phyloP scores from a whole-genome alignment of 2,888 invertebrate genomes.

The Alloscopus bannaensis region DNA sequence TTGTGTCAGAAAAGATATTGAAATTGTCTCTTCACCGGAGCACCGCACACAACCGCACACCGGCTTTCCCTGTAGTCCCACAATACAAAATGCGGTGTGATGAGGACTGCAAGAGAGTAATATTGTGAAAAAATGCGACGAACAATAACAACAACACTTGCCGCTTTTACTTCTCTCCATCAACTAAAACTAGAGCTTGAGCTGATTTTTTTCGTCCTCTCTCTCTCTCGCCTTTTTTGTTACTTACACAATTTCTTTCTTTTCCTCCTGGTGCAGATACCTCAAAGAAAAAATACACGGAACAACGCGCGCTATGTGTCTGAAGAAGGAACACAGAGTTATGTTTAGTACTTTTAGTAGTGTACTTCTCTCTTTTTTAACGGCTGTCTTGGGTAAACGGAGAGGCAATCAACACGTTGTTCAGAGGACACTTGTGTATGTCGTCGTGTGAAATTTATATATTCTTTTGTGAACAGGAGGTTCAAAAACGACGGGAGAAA shows the following conservation, averaged over 20 bases:
- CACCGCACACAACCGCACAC: not conserved
- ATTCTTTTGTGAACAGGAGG: not conserved
- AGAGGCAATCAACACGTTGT: slow-evolving; percentile 58
- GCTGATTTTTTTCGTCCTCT: slow-evolving; percentile 5
- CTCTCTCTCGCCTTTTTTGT: not conserved
- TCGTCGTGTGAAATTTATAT: slow-evolving; percentile 35
- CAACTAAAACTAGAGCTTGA: not conserved
- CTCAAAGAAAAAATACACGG: not conserved
- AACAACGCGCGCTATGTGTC: too few species aligned
- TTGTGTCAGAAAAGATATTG: slow-evolving; percentile 37
- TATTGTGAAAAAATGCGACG: not conserved
- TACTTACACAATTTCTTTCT: not conserved
- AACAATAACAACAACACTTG: not conserved
- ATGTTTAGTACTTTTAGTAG: slow-evolving; percentile 4
- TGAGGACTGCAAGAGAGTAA: not conserved
- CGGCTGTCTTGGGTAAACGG: slow-evolving; percentile 46
- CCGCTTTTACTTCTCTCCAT: slow-evolving; percentile 3
- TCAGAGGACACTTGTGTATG: slow-evolving; percentile 37
- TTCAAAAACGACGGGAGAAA: not conserved
- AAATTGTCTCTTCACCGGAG: slow-evolving; percentile 19
- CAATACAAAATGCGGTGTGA: not conserved
- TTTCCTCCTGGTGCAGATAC: not conserved
- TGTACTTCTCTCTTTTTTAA: slow-evolving; percentile 30
- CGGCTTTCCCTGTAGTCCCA: not conserved
- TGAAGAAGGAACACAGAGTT: slow-evolving; percentile 9